Evolutionary conservation across 2,113 vertebrate genomes (phyloP).

Genomic region (Parotia lawesii): DNA sequence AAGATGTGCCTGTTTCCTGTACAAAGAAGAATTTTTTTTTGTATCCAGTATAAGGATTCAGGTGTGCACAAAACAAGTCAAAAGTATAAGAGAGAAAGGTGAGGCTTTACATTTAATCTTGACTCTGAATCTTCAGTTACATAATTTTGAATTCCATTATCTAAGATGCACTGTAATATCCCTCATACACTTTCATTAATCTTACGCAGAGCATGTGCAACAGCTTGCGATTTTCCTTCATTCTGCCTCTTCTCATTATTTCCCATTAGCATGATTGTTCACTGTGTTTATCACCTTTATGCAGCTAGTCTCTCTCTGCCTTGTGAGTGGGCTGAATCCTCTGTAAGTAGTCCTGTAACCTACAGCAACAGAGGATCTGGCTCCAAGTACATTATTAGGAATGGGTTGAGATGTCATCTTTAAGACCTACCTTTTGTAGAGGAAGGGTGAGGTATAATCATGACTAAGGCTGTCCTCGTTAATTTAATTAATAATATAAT

Average conservation of each 20-base stretch:
- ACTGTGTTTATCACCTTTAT: background rate
- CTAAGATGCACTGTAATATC: background rate
- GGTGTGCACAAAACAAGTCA: background rate
- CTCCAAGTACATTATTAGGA: background rate
- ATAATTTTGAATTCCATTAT: background rate
- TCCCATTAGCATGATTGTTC: background rate
- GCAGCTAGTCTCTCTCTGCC: background rate
- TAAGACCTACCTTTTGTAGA: background rate
- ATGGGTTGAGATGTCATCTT: background rate
- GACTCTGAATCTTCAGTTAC: background rate
- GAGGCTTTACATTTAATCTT: background rate
- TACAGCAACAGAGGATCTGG: background rate
- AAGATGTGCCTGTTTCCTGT: background rate
- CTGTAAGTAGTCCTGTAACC: background rate
- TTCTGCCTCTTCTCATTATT: background rate
- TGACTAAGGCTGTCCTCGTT: background rate
- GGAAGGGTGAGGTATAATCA: background rate
- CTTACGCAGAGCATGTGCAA: background rate
- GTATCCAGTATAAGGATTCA: background rate
- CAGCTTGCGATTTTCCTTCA: background rate
- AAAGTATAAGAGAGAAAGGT: background rate
- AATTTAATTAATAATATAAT: background rate
- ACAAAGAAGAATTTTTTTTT: background rate
- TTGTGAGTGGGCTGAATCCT: constrained; percentile 9
- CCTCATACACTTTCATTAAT: background rate